Base-by-base conservation (phyloP, 2,113 vertebrate genomes). In the Siniperca chuatsi region DNA sequence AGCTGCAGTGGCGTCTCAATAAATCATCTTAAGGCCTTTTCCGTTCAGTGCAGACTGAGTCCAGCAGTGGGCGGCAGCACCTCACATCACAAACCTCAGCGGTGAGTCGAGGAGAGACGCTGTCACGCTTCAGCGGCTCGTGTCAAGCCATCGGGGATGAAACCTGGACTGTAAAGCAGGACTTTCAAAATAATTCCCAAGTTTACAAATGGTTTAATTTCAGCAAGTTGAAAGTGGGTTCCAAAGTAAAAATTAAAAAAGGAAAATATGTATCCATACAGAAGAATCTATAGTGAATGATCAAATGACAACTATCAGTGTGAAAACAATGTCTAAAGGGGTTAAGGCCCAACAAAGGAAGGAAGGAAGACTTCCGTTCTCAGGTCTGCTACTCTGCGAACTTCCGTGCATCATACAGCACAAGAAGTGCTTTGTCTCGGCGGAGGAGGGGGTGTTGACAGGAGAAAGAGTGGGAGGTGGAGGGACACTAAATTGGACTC, bases 341-440 rank as follows among this genome's bases (percentile, higher is more conserved):
- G 29, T 29, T 29, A 29, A 29, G 29, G 29, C 29, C 29, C 29
- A 29, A 29, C 29, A 29, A 29, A 29, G 29, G 1, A 29, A 29
- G 29, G 29, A 29, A 29, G 29, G 29, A 29, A 0, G 0, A 15
- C 18, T 88, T 90, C 78, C 61, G 67, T 11, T 78, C 8, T 54
- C 4, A 29, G 2, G 29, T 29, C 29, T 2, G 2, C 29, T 29
- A 29, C 29, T 29, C 29, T 29, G 29, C 29, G 29, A 29, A 29
- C 29, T 29, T 29, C 29, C 29, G 67, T 57, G 0, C 48, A 54
- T 68, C 33, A 4, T 7, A 0, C 46, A 11, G 75, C 73, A 89
- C 76, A 91, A 93, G 84, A 67, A 87, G 75, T 74, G 90, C 89
- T 92, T 92, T 92, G 92, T 93, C 85, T 88, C 20, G 3, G 33